Evolutionary conservation across 2,888 invertebrate species (phyloP), one percentile per base, ranked within the genome.

Genomic region (Lasioglossum morio): DNA sequence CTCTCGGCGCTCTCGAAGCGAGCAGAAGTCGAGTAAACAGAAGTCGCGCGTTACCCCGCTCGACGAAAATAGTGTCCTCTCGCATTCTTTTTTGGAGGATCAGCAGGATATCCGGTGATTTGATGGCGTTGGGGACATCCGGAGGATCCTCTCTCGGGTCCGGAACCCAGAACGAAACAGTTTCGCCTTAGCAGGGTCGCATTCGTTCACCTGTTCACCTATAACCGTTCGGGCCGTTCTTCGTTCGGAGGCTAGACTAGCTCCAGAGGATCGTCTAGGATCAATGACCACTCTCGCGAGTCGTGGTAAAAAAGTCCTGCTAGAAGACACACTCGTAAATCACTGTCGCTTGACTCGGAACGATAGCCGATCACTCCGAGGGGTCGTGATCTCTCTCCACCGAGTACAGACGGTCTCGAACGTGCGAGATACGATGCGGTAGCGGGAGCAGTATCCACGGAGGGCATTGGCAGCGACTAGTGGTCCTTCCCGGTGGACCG

Each of bases 361-460:
- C 77, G 86, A 82, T 70, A 79, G 72, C 53, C 16, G 75, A 78
- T 69, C 76, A 48, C 46, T 76, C 27, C 75, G 48, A 57, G 79
- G 78, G 86, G 82, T 87, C 86, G 82, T 66, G 86, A 85, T 78
- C 86, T 66, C 53, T 57, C 63, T 53, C 34, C 30, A 69, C 34
- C 66, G 37, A 23, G 75, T 70, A 43, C 74, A 40, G 43, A 63
- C 16, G 16, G 19, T 57, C 57, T 57, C 57, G 57, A 57, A 57
- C 57, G 57, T 30, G 63, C 63, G 63, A 30, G 70, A 75, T 74
- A 83, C 23, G 43, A 43, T 12, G 43, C n/a, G n/a, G 57, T n/a
- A 4, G n/a, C 14, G 0, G 19, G 40, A 34, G 10, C 30, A 10
- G 37, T 10, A 5, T 30, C 30, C 60, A 27, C n/a, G 30, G 34